Percentiles rank a stretch among this genome's conserved stretches.
Evolutionary conservation across 2,113 vertebrate genomes (phyloP).

Genomic region (Puffinus mauretanicus): DNA sequence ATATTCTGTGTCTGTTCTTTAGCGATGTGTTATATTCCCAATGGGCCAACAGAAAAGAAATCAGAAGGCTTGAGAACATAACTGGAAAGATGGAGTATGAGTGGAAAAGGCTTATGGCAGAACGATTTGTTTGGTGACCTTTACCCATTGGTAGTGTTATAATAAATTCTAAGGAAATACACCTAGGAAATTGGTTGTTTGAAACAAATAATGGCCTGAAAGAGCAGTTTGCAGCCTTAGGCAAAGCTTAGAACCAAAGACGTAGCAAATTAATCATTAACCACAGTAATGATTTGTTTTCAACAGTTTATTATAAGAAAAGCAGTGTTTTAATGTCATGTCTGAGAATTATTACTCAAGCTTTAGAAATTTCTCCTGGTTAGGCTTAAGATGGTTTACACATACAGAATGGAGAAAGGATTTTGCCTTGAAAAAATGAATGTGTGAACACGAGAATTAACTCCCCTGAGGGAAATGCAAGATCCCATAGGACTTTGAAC

Average conservation of each 20-base stretch:
- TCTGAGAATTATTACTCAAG: background rate
- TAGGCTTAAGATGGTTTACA: background rate
- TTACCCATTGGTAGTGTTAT: background rate
- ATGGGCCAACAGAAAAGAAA: background rate
- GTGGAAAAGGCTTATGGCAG: background rate
- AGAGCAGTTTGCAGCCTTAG: background rate
- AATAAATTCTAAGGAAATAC: conserved; percentile 22
- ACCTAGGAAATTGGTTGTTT: conserved; percentile 26
- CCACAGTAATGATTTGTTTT: background rate
- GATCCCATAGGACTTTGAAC: background rate
- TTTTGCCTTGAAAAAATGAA: background rate
- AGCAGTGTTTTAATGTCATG: background rate
- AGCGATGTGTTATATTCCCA: background rate
- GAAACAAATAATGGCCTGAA: conserved; percentile 4
- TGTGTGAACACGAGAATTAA: background rate
- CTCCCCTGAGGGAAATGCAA: background rate
- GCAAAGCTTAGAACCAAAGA: conserved; percentile 21
- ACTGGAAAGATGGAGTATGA: background rate
- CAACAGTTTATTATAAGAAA: conserved; percentile 6
- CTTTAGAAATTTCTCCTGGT: background rate
- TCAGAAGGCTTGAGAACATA: background rate
- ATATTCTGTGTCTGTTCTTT: background rate
- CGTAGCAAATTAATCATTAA: conserved; percentile 47
- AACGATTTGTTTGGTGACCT: background rate
- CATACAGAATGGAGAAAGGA: background rate